phyloP scores from a whole-genome alignment of 2,113 vertebrate genomes.

The Gavia stellata region DNA sequence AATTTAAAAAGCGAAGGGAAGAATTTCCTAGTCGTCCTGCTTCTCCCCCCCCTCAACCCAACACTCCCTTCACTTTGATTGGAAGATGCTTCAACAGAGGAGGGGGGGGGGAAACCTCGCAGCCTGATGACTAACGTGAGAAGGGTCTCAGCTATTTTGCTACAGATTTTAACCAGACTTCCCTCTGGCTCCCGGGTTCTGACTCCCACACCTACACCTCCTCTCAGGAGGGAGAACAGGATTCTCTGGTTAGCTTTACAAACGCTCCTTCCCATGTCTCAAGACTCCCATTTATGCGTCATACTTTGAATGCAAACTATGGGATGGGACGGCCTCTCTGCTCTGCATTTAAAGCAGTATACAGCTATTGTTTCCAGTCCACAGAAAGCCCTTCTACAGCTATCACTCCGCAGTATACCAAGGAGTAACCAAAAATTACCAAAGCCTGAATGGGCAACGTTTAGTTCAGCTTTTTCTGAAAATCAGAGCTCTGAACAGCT shows the following conservation, averaged over 20 bases:
- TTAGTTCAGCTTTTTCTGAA: background rate
- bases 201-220: conserved; percentile 61
- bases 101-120: background rate
- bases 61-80: background rate
- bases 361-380: background rate
- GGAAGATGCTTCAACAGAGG: background rate
- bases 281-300: conserved; percentile 33
- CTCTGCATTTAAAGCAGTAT: background rate
- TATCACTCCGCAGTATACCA: background rate
- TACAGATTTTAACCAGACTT: conserved; percentile 54
- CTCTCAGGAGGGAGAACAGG: conserved; percentile 56
- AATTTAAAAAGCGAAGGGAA: conserved; percentile 13
- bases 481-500: background rate
- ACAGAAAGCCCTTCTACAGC: background rate
- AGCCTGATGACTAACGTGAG: background rate
- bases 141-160: conserved; percentile 19
- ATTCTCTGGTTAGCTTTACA: conserved; percentile 55
- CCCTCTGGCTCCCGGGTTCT: background rate
- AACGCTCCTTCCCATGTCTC: conserved; percentile 46
- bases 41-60: background rate
- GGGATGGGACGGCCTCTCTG: background rate
- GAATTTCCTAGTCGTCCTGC: conserved; percentile 22
- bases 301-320: background rate
- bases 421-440: background rate
- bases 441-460: background rate